These are phyloP conservation scores for Drosophila kanapiae DNA, from an alignment of 1,140 invertebrate genomes.

Conservation along the genomic window DNA sequence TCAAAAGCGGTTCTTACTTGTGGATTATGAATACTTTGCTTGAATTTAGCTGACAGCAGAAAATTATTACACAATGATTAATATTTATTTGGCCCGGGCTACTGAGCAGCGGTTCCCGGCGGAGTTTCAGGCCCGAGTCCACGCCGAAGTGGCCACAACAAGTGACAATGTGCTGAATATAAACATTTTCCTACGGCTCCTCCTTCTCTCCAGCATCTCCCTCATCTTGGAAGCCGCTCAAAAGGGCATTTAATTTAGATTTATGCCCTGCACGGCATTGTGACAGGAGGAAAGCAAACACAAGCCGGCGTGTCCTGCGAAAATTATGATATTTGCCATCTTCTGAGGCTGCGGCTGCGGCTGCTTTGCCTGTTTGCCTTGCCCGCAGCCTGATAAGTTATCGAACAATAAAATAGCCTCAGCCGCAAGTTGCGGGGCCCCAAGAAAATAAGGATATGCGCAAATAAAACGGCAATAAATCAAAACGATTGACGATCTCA, in stretches of 20 bases:
- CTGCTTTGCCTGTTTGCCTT: background rate
- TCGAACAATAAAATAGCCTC: conserved; percentile 80
- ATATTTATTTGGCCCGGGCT: conserved; percentile 80
- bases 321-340: conserved; percentile 75
- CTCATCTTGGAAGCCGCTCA: conserved; percentile 47
- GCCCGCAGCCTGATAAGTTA: conserved; percentile 66
- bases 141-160: conserved; percentile 47
- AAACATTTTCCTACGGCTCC: conserved; percentile 43
- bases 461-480: conserved; percentile 83
- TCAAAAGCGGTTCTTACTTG: conserved; percentile 82
- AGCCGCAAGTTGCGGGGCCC: conserved; percentile 23
- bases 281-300: conserved; percentile 68
- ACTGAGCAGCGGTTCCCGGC: conserved; percentile 44
- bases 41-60: conserved; percentile 85
- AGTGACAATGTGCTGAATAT: conserved; percentile 79
- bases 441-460: conserved; percentile 79
- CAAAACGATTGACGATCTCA: conserved; percentile 81
- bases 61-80: conserved; percentile 85
- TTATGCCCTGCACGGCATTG: conserved; percentile 73
- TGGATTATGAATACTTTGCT: conserved; percentile 85
- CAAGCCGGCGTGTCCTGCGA: conserved; percentile 61
- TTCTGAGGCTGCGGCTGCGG: conserved; percentile 7
- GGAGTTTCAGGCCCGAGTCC: conserved; percentile 8
- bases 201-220: background rate
- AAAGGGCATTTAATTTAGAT: conserved; percentile 82